Conservation (phyloP, 2,113 vertebrate genomes). For the Anser brachyrhynchus region DNA sequence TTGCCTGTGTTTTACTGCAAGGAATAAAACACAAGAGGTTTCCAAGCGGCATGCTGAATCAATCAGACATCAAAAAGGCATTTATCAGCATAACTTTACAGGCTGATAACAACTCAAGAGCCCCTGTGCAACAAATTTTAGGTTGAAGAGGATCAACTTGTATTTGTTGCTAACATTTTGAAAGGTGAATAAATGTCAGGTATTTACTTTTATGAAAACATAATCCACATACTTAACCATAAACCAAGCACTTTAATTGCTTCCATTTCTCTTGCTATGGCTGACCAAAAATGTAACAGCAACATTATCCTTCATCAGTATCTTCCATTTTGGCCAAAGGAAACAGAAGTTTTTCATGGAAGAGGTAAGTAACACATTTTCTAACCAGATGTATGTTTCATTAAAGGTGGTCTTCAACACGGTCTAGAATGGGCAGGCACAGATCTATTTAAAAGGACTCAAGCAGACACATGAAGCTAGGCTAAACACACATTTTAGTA, state of each 20-base stretch:
- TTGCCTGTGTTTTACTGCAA: not conserved
- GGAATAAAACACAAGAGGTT: not conserved
- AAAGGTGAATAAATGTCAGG: not conserved
- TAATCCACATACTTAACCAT: not conserved
- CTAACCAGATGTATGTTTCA: not conserved
- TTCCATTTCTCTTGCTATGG: not conserved
- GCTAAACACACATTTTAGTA: not conserved
- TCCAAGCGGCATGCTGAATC: not conserved
- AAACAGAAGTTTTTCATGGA: not conserved
- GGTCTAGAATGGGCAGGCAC: not conserved
- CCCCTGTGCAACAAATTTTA: not conserved
- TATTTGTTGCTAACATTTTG: not conserved
- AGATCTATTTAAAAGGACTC: not conserved
- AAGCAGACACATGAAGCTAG: not conserved
- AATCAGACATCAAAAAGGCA: not conserved
- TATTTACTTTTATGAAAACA: not conserved
- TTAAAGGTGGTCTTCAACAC: not conserved
- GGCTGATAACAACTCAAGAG: constrained; percentile 1
- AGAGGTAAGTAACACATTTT: not conserved
- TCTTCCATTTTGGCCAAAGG: not conserved
- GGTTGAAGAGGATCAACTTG: not conserved
- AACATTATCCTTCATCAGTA: not conserved
- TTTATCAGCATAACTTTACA: not conserved
- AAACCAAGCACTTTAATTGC: not conserved
- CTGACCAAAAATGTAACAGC: not conserved